phyloP scores from a whole-genome alignment of 2,797 vertebrate genomes.

The Sphenodon punctatus region DNA sequence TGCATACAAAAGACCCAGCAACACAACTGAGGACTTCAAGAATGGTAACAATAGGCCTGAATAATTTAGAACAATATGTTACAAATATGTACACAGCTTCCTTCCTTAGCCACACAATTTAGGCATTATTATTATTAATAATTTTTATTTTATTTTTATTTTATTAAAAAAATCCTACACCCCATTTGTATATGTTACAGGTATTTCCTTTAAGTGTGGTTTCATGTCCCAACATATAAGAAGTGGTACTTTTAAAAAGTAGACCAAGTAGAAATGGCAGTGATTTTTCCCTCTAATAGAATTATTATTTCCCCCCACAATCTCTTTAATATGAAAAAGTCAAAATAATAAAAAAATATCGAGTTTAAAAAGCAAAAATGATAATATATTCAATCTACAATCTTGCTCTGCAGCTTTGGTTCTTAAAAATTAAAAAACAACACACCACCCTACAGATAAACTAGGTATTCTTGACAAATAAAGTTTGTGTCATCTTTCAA shows the following conservation, averaged over 20 bases:
- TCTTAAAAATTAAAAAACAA: conserved; percentile 65
- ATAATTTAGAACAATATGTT: conserved; percentile 83
- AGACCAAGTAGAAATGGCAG: conserved; percentile 95
- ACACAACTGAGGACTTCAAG: conserved; percentile 81
- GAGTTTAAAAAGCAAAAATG: conserved; percentile 71
- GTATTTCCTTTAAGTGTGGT: conserved; percentile 82
- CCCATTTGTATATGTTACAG: conserved; percentile 54
- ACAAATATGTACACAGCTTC: conserved; percentile 84
- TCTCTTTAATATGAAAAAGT: conserved; percentile 83
- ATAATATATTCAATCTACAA: conserved; percentile 66
- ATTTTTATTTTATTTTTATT: conserved; percentile 79
- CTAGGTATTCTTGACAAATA: conserved; percentile 37
- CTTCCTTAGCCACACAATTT: conserved; percentile 76
- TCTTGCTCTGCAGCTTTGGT: conserved; percentile 78
- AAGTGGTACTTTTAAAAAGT: conserved; percentile 89
- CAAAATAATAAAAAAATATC: conserved; percentile 78
- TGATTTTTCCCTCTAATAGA: conserved; percentile 77
- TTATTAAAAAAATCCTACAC: conserved; percentile 54
- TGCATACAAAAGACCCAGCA: conserved; percentile 85
- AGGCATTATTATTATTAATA: conserved; percentile 69
- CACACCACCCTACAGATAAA: neutral
- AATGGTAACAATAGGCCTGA: conserved; percentile 81
- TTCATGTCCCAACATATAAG: conserved; percentile 82
- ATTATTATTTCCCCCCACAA: conserved; percentile 71
- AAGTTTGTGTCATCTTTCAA: conserved; percentile 33